phyloP scores from a whole-genome alignment of 2,888 invertebrate genomes.

The Cepaea hortensis region DNA sequence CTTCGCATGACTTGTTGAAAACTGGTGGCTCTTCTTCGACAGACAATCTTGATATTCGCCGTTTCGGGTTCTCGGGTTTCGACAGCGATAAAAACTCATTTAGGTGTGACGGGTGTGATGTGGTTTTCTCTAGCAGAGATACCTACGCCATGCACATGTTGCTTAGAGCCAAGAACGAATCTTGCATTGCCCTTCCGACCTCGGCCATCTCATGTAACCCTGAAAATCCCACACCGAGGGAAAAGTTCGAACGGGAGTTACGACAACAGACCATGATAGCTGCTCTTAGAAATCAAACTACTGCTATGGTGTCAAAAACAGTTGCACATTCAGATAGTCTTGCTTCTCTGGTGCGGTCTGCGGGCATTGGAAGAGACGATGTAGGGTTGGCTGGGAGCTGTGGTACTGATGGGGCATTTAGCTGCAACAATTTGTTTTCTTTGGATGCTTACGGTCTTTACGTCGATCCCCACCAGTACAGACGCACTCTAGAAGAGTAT shows the following conservation, averaged over 20 bases:
- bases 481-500: conserved; percentile 36
- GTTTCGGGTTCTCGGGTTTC: conserved; percentile 36
- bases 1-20: conserved; percentile 38
- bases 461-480: conserved; percentile 42
- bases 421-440: conserved; percentile 33
- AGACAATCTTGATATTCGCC: conserved; percentile 26
- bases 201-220: conserved; percentile 40
- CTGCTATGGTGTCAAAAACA: conserved; percentile 17
- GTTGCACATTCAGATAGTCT: background rate
- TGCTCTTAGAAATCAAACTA: conserved; percentile 41
- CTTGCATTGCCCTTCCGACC: conserved; percentile 55
- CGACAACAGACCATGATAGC: conserved; percentile 41
- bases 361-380: background rate
- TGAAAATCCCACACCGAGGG: conserved; percentile 43
- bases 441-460: conserved; percentile 45
- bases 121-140: conserved; percentile 73
- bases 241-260: conserved; percentile 46
- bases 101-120: conserved; percentile 73
- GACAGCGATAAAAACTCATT: conserved; percentile 57
- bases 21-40: background rate
- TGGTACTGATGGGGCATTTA: conserved; percentile 1
- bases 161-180: conserved; percentile 74
- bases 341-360: background rate
- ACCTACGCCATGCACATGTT: conserved; percentile 77
- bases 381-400: background rate